Conservation (phyloP, 2,888 invertebrate genomes). For the Cephus spinipes region DNA sequence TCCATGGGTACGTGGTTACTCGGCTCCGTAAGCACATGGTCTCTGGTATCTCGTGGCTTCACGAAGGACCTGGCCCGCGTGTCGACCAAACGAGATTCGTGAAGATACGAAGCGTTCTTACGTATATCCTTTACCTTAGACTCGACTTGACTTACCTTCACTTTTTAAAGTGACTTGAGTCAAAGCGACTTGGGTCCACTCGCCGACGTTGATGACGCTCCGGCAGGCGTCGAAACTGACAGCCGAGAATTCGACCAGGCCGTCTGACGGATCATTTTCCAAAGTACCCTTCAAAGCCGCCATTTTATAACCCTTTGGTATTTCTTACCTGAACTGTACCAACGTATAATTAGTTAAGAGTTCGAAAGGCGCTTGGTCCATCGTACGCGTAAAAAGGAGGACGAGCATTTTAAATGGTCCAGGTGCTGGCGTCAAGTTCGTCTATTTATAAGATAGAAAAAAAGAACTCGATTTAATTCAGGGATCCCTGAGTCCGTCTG, state of each 20-base stretch:
- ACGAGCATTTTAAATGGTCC: not conserved
- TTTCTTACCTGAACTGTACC: not conserved
- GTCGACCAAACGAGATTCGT: not conserved
- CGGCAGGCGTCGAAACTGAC: constrained; percentile 4
- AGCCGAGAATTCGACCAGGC: constrained; percentile 1
- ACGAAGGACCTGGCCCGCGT: not conserved
- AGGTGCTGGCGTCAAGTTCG: not conserved
- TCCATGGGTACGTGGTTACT: not conserved
- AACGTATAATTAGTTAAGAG: not conserved
- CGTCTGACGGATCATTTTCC: constrained; percentile 4
- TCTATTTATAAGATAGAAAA: not conserved
- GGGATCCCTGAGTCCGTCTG: not conserved
- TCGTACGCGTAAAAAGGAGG: not conserved
- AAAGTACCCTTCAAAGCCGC: not conserved
- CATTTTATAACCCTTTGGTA: not conserved
- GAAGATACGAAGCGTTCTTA: not conserved
- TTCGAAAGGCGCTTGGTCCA: not conserved
- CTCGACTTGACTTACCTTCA: not conserved
- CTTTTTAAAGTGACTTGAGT: not conserved
- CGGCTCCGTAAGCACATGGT: not conserved
- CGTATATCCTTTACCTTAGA: not conserved
- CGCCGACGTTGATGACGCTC: not conserved
- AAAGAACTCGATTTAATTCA: not conserved
- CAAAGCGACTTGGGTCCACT: not conserved
- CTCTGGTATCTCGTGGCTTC: not conserved